phyloP scores from a whole-genome alignment of 30 jellyfish, hydroid and myxozoan species.

The Catostylus mosaicus region DNA sequence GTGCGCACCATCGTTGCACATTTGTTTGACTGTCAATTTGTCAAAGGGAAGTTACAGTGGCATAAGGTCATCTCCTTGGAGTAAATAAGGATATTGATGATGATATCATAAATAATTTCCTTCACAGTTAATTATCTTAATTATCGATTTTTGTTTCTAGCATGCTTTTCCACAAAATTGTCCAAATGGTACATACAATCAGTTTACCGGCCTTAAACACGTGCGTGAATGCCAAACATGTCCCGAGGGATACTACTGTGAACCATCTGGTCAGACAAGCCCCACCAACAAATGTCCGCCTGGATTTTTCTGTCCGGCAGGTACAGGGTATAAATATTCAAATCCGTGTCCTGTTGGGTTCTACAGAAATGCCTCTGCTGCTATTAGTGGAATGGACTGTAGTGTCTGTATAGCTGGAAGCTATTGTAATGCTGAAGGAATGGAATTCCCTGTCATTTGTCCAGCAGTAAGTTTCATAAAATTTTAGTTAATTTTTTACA shows the following conservation, averaged over 20 bases:
- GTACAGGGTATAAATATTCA: slow-evolving; percentile 81
- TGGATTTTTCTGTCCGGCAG: slow-evolving; percentile 94
- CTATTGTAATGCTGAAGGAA: slow-evolving; percentile 88
- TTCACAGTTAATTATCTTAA: too few relatives aligned
- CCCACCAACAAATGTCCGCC: slow-evolving; percentile 93
- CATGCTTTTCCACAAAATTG: slow-evolving; percentile 83
- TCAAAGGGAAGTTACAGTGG: too few relatives aligned
- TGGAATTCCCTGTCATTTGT: slow-evolving; percentile 84
- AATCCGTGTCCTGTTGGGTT: slow-evolving; percentile 97
- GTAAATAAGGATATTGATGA: too few relatives aligned
- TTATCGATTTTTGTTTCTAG: slow-evolving; percentile 44
- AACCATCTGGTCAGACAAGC: slow-evolving; percentile 85
- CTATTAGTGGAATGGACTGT: slow-evolving; percentile 90
- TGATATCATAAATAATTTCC: too few relatives aligned
- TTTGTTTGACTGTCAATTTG: too few relatives aligned
- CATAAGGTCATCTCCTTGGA: too few relatives aligned
- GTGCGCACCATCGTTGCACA: too few relatives aligned
- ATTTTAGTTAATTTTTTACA: too few relatives aligned
- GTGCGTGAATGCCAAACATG: slow-evolving; percentile 87
- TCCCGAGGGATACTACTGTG: slow-evolving; percentile 93
- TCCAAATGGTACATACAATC: slow-evolving; percentile 95
- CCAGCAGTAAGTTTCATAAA: slow-evolving; percentile 74
- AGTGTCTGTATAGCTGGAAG: slow-evolving; percentile 92
- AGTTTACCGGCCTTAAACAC: slow-evolving; percentile 74
- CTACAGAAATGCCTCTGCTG: slow-evolving; percentile 96